Evolutionary conservation across 2,797 vertebrate genomes (phyloP).

Genomic region (Liparis tanakae): DNA sequence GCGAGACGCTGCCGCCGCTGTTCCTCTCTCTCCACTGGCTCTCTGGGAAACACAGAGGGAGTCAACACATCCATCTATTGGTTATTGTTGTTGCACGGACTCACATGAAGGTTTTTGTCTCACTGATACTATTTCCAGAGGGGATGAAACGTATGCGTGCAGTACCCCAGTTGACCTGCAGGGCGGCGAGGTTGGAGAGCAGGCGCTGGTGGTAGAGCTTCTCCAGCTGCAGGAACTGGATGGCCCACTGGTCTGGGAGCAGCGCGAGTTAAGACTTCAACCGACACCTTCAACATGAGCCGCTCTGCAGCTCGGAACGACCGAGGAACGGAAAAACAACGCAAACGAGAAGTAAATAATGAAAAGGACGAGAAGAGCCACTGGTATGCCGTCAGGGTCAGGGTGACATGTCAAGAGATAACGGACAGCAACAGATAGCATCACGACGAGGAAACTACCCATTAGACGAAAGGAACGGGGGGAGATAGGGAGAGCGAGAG

Average conservation of each 20-base stretch:
- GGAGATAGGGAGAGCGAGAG: not conserved
- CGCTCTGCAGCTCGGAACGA: no score
- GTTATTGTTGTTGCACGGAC: not conserved
- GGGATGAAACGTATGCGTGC: slow-evolving; percentile 10
- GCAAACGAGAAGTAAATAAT: not conserved
- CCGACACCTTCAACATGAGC: not conserved
- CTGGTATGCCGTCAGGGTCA: not conserved
- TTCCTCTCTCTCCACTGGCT: slow-evolving; percentile 83
- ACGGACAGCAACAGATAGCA: not conserved
- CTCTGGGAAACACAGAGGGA: slow-evolving; percentile 81
- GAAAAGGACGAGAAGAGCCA: not conserved
- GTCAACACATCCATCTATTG: not conserved
- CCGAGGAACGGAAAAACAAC: not conserved
- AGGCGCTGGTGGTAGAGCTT: slow-evolving; percentile 93
- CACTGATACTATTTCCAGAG: not conserved
- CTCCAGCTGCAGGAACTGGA: slow-evolving; percentile 94
- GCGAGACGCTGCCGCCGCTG: slow-evolving; percentile 42
- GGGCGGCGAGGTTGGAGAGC: slow-evolving; percentile 90
- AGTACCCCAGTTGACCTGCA: slow-evolving; percentile 95
- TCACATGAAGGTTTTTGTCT: not conserved
- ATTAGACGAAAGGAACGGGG: not conserved
- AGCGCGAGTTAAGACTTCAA: slow-evolving; percentile 63
- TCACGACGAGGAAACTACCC: not conserved
- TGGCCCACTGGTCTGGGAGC: slow-evolving; percentile 89
- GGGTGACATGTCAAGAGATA: not conserved